Base-by-base conservation (phyloP, 1,140 invertebrate species). In the Nixonia krombeini region DNA sequence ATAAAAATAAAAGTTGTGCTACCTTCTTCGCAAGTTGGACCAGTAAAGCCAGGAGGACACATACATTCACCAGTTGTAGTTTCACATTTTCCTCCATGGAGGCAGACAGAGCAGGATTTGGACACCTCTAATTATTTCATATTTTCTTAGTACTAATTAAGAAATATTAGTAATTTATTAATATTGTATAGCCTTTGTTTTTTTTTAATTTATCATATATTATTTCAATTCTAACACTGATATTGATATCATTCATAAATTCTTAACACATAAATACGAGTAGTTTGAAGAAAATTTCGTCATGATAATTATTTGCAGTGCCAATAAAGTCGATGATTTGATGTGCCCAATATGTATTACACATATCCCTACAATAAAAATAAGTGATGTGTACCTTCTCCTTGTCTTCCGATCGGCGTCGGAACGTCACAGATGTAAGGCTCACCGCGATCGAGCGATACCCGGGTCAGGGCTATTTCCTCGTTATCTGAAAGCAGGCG, bases 401-500 rank as follows among this genome's bases (percentile, higher is more conserved):
- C 17, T 37, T 16, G 49, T 42, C 42, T 10, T 26, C 13, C 38
- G 66, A 63, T 59, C 59, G 53, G 59, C 59, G 46, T 70, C 59
- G 66, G 49, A 50, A 69, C 58, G 49, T 69, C 59, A 63, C 66
- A 69, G 45, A 69, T 41, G 50, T 58, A 69, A 63, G 66, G 66
- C 33, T 59, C 58, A 40, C 53, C 7, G 44, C 66, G 66, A 69
- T 69, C 66, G 38, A 69, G 58, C 53, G 58, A 69, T 69, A 69
- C 58, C 45, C 66, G 53, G 58, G 66, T 63, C 66, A 69, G 58
- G 57, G 58, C 58, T 63, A 63, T 69, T 62, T 69, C 65, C 65
- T 69, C 65, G 65, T 69, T 69, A 69, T 69, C 65, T 62, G 65
- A 63, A 69, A 69, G 65, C 58, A 63, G 65, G 65, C 58, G 58